Percentiles rank a stretch among this genome's conserved stretches.
These are phyloP conservation scores for Phrynocephalus vlangalii DNA, from an alignment of 2,797 vertebrate species.

Conservation along the genomic window DNA sequence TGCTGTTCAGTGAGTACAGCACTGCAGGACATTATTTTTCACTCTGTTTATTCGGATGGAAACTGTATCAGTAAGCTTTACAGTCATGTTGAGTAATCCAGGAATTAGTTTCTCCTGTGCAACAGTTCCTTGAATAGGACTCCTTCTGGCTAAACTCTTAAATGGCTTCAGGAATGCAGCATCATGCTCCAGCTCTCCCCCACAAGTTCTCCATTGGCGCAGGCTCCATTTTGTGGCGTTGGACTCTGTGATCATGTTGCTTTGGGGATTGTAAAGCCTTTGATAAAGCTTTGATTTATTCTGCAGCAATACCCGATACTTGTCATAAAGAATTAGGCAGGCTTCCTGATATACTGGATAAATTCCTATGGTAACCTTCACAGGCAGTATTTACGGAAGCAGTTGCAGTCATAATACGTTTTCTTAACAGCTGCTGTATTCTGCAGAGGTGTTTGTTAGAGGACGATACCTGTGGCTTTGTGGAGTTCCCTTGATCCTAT, in stretches of 20 bases:
- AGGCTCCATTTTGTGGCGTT: not conserved
- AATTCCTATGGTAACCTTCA: not conserved
- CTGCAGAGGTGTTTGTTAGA: not conserved
- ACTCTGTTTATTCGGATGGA: not conserved
- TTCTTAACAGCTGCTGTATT: not conserved
- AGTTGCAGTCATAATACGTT: not conserved
- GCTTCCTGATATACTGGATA: not conserved
- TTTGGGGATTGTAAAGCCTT: conserved; percentile 11
- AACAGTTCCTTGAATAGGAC: not conserved
- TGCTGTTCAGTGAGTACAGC: not conserved
- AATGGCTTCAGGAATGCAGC: not conserved
- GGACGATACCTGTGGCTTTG: not conserved
- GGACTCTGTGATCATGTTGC: not conserved
- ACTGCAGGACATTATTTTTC: conserved; percentile 9
- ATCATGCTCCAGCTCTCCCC: not conserved
- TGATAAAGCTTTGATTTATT: conserved; percentile 17
- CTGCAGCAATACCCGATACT: not conserved
- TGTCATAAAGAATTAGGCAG: conserved; percentile 1
- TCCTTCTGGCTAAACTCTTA: not conserved
- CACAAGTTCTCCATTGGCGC: not conserved
- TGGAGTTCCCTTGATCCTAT: too few relatives aligned
- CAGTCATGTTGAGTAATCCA: not conserved
- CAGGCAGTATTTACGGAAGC: not conserved
- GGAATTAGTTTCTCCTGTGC: not conserved
- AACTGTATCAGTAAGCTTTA: not conserved